Percentiles rank a stretch among this genome's conserved stretches.
These are phyloP conservation scores for Anastrepha obliqua DNA, from an alignment of 1,140 invertebrate species.

Conservation along the genomic window DNA sequence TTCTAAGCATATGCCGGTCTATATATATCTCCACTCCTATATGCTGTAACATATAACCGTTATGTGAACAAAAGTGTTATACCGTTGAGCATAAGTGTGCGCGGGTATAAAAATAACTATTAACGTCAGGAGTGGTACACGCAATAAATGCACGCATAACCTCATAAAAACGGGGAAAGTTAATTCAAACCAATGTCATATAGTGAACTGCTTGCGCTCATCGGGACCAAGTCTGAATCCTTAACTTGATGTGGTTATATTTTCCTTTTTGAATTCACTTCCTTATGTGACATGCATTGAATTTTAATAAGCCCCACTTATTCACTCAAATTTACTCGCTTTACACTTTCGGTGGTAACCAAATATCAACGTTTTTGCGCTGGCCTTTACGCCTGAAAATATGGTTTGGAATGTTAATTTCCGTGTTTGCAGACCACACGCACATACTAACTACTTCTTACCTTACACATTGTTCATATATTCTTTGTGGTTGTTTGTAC, in stretches of 20 bases:
- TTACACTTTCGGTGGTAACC: not conserved
- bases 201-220: not conserved
- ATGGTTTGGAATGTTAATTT: not conserved
- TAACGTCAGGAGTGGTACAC: no score
- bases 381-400: not conserved
- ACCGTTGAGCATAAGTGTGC: no score
- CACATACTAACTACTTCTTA: not conserved
- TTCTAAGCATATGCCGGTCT: no score
- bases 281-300: not conserved
- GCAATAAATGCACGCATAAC: no score
- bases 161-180: no score
- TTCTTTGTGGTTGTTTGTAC: not conserved
- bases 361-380: not conserved
- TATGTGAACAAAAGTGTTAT: no score
- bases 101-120: no score
- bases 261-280: no score
- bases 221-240: not conserved
- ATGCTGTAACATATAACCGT: no score
- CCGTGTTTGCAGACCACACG: not conserved
- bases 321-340: not conserved
- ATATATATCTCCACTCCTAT: no score
- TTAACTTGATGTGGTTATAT: not conserved
- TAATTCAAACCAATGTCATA: not conserved
- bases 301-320: conserved; percentile 17
- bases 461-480: not conserved